These are phyloP conservation scores for Lates calcarifer DNA, from an alignment of 2,113 vertebrate species.

Conservation along the genomic window DNA sequence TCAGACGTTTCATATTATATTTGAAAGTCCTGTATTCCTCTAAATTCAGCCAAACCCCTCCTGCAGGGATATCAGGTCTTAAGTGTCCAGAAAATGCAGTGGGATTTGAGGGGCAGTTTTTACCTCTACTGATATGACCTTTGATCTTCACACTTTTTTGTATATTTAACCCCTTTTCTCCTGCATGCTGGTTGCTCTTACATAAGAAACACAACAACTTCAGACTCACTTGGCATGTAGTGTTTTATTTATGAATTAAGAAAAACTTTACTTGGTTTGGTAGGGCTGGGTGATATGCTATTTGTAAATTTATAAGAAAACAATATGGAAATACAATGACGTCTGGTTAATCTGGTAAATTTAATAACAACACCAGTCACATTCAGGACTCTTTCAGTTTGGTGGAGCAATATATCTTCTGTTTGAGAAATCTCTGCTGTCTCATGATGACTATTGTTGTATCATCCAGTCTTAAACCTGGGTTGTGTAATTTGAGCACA, in stretches of 20 bases:
- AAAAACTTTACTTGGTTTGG: background rate
- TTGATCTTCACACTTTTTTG: background rate
- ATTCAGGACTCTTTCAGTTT: background rate
- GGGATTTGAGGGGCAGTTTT: background rate
- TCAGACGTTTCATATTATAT: background rate
- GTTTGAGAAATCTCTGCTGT: background rate
- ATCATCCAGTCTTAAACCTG: background rate
- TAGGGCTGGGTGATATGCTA: background rate
- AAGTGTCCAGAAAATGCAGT: background rate
- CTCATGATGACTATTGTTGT: background rate
- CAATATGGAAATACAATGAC: too few species aligned
- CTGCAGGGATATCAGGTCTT: background rate
- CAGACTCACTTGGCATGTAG: background rate
- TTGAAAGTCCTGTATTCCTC: background rate
- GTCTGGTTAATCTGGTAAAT: background rate
- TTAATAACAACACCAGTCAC: background rate
- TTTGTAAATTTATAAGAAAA: background rate
- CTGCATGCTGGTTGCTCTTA: background rate
- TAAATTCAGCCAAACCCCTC: background rate
- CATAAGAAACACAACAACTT: conserved; percentile 1
- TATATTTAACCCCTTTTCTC: conserved; percentile 21
- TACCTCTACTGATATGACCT: background rate
- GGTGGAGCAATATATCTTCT: background rate
- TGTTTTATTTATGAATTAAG: background rate
- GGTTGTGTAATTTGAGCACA: background rate